Percentiles rank a stretch among this genome's conserved stretches.
phyloP scores from a whole-genome alignment of 2,113 vertebrate genomes.

The Sarotherodon lohbergeri region DNA sequence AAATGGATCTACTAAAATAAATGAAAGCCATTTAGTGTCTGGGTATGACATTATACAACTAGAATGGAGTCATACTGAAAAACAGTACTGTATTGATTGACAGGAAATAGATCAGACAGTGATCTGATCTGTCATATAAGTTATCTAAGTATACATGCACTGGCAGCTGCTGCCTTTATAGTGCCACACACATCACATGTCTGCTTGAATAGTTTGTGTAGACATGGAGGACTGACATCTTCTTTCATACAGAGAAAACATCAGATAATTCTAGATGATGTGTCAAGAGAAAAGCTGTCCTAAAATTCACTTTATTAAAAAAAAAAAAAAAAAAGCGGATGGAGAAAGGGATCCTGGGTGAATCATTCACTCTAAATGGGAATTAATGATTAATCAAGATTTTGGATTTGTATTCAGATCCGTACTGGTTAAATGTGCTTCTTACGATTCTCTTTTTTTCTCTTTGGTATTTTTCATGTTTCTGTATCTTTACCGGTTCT shows the following conservation, averaged over 20 bases:
- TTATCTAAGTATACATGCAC: neutral
- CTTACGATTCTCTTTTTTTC: neutral
- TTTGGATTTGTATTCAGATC: neutral
- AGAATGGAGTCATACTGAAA: neutral
- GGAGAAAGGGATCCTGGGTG: neutral
- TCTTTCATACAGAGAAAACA: neutral
- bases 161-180: neutral
- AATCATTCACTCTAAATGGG: neutral
- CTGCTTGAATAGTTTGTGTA: neutral
- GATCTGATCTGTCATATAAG: neutral
- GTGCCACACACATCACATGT: neutral
- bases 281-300: neutral
- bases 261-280: neutral
- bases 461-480: neutral
- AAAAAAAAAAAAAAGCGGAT: neutral
- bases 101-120: neutral
- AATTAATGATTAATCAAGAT: neutral
- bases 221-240: neutral
- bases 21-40: neutral
- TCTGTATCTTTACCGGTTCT: neutral
- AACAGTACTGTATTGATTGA: neutral
- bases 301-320: neutral
- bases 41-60: neutral
- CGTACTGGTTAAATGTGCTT: neutral
- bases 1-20: neutral